Conservation (phyloP, 2,888 invertebrate genomes). For the Platycnemis pennipes region DNA sequence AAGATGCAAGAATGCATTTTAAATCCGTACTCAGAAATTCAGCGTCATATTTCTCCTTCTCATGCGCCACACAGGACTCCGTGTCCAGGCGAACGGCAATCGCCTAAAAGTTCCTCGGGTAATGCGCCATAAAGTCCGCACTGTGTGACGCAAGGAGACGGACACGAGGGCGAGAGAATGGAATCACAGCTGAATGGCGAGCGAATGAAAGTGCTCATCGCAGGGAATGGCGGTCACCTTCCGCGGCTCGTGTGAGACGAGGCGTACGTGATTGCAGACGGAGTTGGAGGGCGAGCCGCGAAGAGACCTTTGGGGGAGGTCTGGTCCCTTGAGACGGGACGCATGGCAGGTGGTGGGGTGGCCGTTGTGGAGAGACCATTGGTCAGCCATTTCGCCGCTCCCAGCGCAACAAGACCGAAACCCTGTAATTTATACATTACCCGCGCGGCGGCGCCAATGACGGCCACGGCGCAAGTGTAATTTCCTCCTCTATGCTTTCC, state of each 20-base stretch:
- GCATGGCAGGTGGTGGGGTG: no score
- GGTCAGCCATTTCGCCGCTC: not conserved
- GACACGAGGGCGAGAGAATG: not conserved
- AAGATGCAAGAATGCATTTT: no score
- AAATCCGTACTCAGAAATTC: no score
- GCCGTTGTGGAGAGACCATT: no score
- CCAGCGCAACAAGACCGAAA: not conserved
- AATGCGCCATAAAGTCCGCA: no score
- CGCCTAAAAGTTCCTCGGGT: no score
- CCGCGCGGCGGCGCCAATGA: not conserved
- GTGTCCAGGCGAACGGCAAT: no score
- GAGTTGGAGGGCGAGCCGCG: not conserved
- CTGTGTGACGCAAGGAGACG: no score
- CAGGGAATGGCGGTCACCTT: conserved; percentile 33
- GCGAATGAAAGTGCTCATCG: conserved; percentile 47
- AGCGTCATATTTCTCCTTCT: no score
- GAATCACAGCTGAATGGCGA: conserved; percentile 11
- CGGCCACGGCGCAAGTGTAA: not conserved
- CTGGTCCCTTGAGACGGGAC: no score
- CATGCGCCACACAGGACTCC: no score
- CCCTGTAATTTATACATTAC: conserved; percentile 3
- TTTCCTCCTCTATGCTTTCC: not conserved
- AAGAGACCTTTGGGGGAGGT: not conserved
- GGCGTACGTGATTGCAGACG: conserved; percentile 29
- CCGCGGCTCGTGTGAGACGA: not conserved